Evolutionary conservation across 2,797 vertebrate species (phyloP).

Genomic region (Meda fulgida): DNA sequence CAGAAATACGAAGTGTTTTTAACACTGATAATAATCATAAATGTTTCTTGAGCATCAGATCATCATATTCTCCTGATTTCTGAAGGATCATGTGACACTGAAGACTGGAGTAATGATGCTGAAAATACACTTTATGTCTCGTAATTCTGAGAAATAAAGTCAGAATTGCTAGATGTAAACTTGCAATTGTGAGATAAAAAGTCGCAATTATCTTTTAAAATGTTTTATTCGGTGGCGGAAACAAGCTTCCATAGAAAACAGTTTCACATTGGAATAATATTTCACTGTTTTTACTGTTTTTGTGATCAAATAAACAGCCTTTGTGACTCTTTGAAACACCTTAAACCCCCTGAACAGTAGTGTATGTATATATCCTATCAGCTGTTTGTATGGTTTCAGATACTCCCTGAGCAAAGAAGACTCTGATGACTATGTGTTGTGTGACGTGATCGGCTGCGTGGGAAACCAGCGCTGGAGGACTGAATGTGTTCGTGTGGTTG

Average conservation of each 20-base stretch:
- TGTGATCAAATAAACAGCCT: background rate
- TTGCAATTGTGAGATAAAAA: too few species aligned
- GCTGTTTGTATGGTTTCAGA: conserved; percentile 61
- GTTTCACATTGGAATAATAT: background rate
- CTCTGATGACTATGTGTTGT: conserved; percentile 77
- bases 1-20: too few species aligned
- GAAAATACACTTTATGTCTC: too few species aligned
- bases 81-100: too few species aligned
- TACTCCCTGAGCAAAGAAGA: conserved; percentile 79
- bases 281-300: background rate
- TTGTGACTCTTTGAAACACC: background rate
- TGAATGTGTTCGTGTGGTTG: conserved; percentile 79
- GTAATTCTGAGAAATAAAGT: too few species aligned
- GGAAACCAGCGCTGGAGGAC: conserved; percentile 74
- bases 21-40: background rate
- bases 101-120: too few species aligned
- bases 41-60: background rate
- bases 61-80: too few species aligned
- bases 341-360: background rate
- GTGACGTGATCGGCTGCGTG: conserved; percentile 80
- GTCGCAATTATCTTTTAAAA: too few species aligned
- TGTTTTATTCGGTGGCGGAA: too few species aligned
- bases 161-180: too few species aligned
- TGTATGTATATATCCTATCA: background rate
- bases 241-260: background rate